Percentiles rank a stretch among this genome's conserved stretches.
phyloP scores from a whole-genome alignment of 2,888 invertebrate genomes.

The Cephalotes varians region DNA sequence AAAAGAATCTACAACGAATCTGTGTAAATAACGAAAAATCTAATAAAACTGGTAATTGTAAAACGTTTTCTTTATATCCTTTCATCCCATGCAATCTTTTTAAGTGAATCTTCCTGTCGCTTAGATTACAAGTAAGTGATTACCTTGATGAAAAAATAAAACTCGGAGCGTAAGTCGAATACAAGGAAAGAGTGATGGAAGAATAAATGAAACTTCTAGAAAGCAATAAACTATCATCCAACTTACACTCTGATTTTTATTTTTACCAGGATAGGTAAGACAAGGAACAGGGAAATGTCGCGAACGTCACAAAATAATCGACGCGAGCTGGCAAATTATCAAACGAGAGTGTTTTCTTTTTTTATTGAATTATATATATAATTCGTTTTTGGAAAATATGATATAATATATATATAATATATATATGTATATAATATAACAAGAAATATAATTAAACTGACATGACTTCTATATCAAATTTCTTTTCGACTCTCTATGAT shows the following conservation, averaged over 20 bases:
- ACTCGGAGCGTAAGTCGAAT: no score
- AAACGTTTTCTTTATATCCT: neutral
- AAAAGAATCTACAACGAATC: conserved; percentile 77
- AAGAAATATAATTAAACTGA: conserved; percentile 85
- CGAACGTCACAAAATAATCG: conserved; percentile 22
- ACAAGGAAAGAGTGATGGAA: no score
- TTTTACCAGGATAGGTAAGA: neutral
- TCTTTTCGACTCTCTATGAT: conserved; percentile 73
- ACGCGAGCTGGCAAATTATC: conserved; percentile 64
- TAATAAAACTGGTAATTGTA: conserved; percentile 79
- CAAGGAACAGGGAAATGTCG: neutral
- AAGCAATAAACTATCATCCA: no score
- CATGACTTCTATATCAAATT: conserved; percentile 84
- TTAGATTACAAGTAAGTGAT: neutral
- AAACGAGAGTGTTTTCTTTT: conserved; percentile 76
- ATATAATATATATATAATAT: conserved; percentile 75
- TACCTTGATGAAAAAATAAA: no score
- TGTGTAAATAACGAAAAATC: conserved; percentile 81
- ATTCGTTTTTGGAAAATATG: conserved; percentile 85
- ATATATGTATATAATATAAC: conserved; percentile 84
- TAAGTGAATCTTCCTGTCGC: neutral
- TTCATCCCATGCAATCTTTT: neutral
- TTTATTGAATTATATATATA: conserved; percentile 84
- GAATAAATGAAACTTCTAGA: no score
- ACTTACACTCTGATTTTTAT: no score